Base-by-base conservation (phyloP, 2,113 vertebrate genomes). In the Bombycilla garrulus region DNA sequence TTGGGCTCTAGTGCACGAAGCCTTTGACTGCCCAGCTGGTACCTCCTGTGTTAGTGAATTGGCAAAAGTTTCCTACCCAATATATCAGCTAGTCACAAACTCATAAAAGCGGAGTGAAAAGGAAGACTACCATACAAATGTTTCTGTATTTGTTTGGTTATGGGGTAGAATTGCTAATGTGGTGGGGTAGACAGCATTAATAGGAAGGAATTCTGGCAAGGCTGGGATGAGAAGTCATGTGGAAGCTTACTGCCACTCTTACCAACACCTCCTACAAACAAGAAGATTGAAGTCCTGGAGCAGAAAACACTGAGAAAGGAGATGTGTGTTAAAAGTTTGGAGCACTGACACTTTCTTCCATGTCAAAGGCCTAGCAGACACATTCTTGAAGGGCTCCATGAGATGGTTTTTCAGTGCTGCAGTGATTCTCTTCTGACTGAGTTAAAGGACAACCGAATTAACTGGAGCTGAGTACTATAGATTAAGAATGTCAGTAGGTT, bases 271-370 rank as follows among this genome's bases (percentile, higher is more conserved):
- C 24, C 23, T 91, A 6, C n/a, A 62, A 40, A 42, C 25, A 42
- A 25, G 36, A 56, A 11, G 19, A 80, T 15, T 2, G 3, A 77
- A 5, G 7, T 62, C 5, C 22, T 81, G 0, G 1, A 47, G 31
- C 31, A 81, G 51, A 87, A 61, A 69, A 17, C 48, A 31, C 6
- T 28, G 62, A 42, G 23, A n/a, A 53, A 38, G 12, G 50, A 42
- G 29, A 69, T 16, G 23, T 8, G n/a, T 3, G 2, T 58, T 84
- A 72, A 9, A 83, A 42, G 6, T 86, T 73, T 45, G 22, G 40
- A 45, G 6, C 58, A 23, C 18, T 31, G 53, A 20, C 4, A 3
- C 2, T 44, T 66, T 12, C 5, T 76, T 74, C 12, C 0, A 0
- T 57, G 13, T 62, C 7, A 7, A 15, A 23, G 23, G 18, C 29